phyloP scores from a whole-genome alignment of 1,140 invertebrate species.

The Tachypleus tridentatus region DNA sequence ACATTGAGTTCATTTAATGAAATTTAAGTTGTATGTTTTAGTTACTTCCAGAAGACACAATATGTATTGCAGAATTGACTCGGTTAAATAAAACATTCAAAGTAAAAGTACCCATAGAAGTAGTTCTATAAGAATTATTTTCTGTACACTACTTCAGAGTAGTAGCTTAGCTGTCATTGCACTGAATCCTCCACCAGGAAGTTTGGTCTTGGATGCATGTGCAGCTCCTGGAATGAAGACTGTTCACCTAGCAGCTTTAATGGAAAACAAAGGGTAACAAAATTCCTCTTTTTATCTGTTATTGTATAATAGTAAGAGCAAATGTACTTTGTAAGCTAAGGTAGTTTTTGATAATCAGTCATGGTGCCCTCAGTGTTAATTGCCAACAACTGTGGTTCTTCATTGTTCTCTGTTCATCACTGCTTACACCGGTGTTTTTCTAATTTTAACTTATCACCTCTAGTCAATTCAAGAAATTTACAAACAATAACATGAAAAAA shows the following conservation, averaged over 20 bases:
- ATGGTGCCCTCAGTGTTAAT: no score
- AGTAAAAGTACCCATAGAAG: no score
- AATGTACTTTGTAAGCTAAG: no score
- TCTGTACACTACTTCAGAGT: constrained; percentile 45
- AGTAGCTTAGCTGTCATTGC: constrained; percentile 72
- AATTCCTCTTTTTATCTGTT: not conserved
- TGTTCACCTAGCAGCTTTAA: constrained; percentile 65
- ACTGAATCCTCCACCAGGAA: constrained; percentile 52
- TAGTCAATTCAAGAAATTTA: no score
- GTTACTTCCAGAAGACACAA: constrained; percentile 8
- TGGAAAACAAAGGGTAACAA: constrained; percentile 59
- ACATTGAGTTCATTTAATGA: constrained; percentile 10
- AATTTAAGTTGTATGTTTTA: constrained; percentile 7
- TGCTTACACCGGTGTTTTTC: no score
- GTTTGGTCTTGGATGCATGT: constrained; percentile 75
- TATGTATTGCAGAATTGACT: constrained; percentile 1
- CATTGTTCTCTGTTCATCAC: no score
- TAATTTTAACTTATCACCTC: no score
- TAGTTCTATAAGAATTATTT: no score
- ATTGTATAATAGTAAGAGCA: no score
- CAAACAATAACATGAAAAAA: no score
- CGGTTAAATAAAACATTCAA: not conserved
- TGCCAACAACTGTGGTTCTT: no score
- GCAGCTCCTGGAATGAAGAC: constrained; percentile 96
- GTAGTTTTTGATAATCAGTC: no score